Percentiles rank a stretch among this genome's conserved stretches.
These are phyloP conservation scores for Diadegma fenestrale DNA, from an alignment of 2,888 invertebrate species.

Conservation along the genomic window DNA sequence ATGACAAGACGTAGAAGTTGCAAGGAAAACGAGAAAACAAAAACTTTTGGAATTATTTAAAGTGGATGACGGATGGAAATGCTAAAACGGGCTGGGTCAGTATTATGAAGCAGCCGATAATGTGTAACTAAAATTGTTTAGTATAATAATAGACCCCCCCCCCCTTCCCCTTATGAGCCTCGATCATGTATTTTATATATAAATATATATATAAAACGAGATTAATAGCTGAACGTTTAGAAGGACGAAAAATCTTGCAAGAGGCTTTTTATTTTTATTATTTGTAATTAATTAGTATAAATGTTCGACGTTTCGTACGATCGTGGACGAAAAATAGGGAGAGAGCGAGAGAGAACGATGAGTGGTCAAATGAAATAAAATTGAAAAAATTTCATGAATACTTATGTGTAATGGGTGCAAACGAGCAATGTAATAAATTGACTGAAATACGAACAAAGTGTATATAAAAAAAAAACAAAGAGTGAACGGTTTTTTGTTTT, in stretches of 20 bases:
- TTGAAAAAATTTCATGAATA: conserved; percentile 38
- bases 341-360: conserved; percentile 74
- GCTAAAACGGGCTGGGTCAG: conserved; percentile 71
- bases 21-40: conserved; percentile 75
- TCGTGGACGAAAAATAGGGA: conserved; percentile 77
- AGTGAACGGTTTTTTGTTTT: conserved; percentile 55
- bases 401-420: conserved; percentile 65
- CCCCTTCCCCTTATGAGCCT: conserved; percentile 79
- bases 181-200: conserved; percentile 84
- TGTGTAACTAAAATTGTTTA: conserved; percentile 71
- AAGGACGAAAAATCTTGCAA: conserved; percentile 79
- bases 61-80: conserved; percentile 68
- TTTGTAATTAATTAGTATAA: conserved; percentile 83
- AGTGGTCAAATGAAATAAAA: conserved; percentile 69
- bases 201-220: conserved; percentile 79
- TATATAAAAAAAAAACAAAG: conserved; percentile 40
- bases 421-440: conserved; percentile 70
- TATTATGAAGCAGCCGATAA: conserved; percentile 73
- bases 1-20: conserved; percentile 82
- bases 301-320: conserved; percentile 82
- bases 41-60: conserved; percentile 82
- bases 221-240: conserved; percentile 80
- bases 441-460: conserved; percentile 68
- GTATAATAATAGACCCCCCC: conserved; percentile 76
- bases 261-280: conserved; percentile 83